Percentiles rank a stretch among this genome's conserved stretches.
phyloP scores from a whole-genome alignment of 1,140 invertebrate species.

The Platyura marginata region DNA sequence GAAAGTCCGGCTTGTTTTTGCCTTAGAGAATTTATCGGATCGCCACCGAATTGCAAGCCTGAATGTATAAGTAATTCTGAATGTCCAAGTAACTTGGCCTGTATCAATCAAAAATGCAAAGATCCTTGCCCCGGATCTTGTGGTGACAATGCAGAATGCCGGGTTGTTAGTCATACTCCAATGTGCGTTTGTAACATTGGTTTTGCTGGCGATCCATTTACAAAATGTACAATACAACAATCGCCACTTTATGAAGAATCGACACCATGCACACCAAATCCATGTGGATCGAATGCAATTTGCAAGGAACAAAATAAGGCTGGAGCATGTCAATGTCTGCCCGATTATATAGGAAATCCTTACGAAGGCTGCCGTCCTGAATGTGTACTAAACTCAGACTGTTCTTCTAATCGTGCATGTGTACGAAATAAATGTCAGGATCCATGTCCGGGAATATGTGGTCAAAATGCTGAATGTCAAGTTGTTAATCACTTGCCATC shows the following conservation, averaged over 20 bases:
- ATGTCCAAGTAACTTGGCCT: slow-evolving; percentile 57
- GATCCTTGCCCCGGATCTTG: slow-evolving; percentile 71
- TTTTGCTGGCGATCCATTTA: slow-evolving; percentile 66
- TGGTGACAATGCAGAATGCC: slow-evolving; percentile 61
- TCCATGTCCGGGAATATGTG: slow-evolving; percentile 61
- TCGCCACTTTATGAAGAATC: slow-evolving; percentile 18
- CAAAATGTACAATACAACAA: slow-evolving; percentile 45
- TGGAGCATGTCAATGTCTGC: too few relatives aligned
- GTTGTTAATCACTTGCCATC: slow-evolving; percentile 41
- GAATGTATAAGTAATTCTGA: slow-evolving; percentile 64
- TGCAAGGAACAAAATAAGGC: slow-evolving; percentile 40
- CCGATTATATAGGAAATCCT: slow-evolving; percentile 58
- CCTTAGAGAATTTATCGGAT: slow-evolving; percentile 59
- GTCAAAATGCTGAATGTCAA: slow-evolving; percentile 35
- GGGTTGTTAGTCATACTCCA: slow-evolving; percentile 54
- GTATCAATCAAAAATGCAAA: slow-evolving; percentile 51
- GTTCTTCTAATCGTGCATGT: slow-evolving; percentile 51
- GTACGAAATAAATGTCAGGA: slow-evolving; percentile 56
- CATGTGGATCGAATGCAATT: slow-evolving; percentile 55
- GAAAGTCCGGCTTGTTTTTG: slow-evolving; percentile 57
- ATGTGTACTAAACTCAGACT: slow-evolving; percentile 54
- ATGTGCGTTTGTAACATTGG: slow-evolving; percentile 58
- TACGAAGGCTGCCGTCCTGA: slow-evolving; percentile 55
- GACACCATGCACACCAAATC: slow-evolving; percentile 48
- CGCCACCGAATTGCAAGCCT: slow-evolving; percentile 56